Evolutionary conservation across 2,797 vertebrate species (phyloP).

Genomic region (Hydrophis major): DNA sequence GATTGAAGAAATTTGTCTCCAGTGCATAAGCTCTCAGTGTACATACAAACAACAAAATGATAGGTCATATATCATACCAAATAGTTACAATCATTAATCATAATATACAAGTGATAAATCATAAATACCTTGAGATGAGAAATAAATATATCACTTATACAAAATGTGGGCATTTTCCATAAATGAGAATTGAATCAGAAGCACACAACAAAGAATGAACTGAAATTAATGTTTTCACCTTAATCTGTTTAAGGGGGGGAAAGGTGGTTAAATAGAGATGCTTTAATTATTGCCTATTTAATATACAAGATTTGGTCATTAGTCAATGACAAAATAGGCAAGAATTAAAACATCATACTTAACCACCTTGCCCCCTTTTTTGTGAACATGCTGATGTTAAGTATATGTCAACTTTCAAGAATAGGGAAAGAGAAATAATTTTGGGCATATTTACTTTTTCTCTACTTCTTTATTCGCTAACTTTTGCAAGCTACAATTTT

Average conservation of each 20-base stretch:
- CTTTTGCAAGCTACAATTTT: not conserved
- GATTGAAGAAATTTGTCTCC: not conserved
- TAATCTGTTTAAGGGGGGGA: not conserved
- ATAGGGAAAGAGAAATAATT: not conserved
- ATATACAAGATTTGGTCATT: not conserved
- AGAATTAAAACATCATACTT: constrained; percentile 24
- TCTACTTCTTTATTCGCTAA: not conserved
- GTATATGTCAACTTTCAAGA: not conserved
- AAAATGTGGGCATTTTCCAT: not conserved
- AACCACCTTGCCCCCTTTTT: constrained; percentile 6
- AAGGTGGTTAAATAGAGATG: not conserved
- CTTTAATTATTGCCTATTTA: not conserved
- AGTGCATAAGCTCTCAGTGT: not conserved
- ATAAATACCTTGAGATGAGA: not conserved
- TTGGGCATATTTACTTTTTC: not conserved
- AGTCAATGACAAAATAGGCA: not conserved
- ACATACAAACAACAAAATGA: not conserved
- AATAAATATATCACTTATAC: not conserved
- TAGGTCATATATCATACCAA: not conserved
- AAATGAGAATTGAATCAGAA: not conserved
- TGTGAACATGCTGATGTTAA: not conserved
- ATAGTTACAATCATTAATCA: not conserved
- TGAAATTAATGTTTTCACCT: not conserved
- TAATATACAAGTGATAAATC: not conserved
- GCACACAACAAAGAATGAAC: not conserved